These are phyloP conservation scores for Spongilla lacustris DNA, from an alignment of 37 sponge, comb jelly and placozoan species.

Conservation along the genomic window DNA sequence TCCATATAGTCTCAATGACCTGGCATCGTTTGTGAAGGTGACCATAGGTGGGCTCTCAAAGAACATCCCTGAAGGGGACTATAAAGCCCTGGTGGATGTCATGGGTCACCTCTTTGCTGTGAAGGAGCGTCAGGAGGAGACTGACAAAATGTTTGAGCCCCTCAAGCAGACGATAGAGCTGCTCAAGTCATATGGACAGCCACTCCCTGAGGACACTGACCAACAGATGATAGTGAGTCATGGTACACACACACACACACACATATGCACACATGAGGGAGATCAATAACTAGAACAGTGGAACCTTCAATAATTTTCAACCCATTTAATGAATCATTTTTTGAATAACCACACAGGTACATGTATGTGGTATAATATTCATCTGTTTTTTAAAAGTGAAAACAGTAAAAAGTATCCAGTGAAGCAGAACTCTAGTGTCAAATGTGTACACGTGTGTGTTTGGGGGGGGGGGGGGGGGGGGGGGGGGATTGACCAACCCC, in stretches of 20 bases:
- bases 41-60: slow-evolving; percentile 56
- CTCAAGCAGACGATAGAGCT: slow-evolving; percentile 95
- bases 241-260: not conserved
- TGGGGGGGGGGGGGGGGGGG: too few species aligned
- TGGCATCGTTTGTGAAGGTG: slow-evolving; percentile 79
- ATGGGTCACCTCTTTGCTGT: slow-evolving; percentile 91
- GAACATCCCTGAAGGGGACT: slow-evolving; percentile 89
- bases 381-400: too few species aligned
- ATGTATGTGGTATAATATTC: too few species aligned
- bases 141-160: slow-evolving; percentile 97
- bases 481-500: too few species aligned
- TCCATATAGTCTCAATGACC: slow-evolving; percentile 75
- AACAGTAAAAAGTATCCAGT: too few species aligned
- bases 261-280: not conserved
- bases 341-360: too few species aligned
- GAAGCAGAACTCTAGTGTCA: too few species aligned
- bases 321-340: too few species aligned
- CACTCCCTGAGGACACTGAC: slow-evolving; percentile 89
- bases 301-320: not conserved
- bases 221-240: slow-evolving; percentile 70
- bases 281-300: not conserved
- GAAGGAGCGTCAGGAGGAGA: slow-evolving; percentile 77
- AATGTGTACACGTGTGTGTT: too few species aligned
- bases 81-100: slow-evolving; percentile 86
- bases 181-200: slow-evolving; percentile 87